Conservation (phyloP, 2,888 invertebrate genomes). For the Cylloceria caligata region DNA sequence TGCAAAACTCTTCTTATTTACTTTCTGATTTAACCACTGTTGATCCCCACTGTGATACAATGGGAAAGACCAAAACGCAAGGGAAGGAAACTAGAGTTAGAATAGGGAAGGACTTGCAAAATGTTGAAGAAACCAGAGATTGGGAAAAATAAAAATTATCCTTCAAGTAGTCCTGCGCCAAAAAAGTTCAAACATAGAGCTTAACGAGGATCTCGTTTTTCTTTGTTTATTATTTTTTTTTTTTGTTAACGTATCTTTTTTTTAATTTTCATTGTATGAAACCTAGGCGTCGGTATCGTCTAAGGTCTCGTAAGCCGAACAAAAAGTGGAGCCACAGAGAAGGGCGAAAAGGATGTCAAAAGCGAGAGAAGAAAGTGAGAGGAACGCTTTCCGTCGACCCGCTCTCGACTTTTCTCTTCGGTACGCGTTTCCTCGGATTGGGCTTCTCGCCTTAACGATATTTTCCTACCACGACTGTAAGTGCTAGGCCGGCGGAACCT, state of each 20-base stretch:
- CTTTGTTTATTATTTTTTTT: background rate
- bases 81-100: too few species aligned
- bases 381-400: conserved; percentile 29
- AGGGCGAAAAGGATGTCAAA: conserved; percentile 9
- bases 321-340: background rate
- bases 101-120: background rate
- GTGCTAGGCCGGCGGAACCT: conserved; percentile 16
- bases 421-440: background rate
- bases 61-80: too few species aligned
- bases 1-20: background rate
- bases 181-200: too few species aligned
- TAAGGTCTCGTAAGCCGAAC: conserved; percentile 2
- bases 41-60: too few species aligned
- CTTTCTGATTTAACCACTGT: background rate
- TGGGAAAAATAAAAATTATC: too few species aligned
- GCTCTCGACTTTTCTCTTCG: conserved; percentile 31
- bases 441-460: conserved; percentile 28
- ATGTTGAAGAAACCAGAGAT: too few species aligned
- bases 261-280: background rate
- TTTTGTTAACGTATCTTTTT: background rate
- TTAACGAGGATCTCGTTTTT: background rate
- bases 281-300: background rate
- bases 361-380: conserved; percentile 9
- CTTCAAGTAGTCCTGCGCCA: too few species aligned
- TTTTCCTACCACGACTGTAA: background rate